Conservation (phyloP, 2,888 invertebrate species). For the Pristionchus fissidentatus region DNA sequence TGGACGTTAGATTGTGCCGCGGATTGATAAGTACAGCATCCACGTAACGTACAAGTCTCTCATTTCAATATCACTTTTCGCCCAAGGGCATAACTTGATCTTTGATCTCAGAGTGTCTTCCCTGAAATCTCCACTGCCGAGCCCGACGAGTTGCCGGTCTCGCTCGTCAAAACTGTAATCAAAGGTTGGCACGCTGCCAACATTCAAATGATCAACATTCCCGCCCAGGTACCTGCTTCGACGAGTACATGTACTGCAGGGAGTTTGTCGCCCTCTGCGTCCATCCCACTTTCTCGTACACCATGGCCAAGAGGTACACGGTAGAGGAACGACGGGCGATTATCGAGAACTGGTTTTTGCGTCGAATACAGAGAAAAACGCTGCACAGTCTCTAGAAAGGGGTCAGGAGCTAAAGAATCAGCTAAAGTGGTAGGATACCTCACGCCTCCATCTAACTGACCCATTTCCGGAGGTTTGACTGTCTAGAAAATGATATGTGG, state of each 20-base stretch:
- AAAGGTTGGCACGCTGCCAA: constrained; percentile 47
- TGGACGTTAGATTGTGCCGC: too few species aligned
- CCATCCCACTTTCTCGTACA: constrained; percentile 63
- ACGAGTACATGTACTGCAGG: constrained; percentile 66
- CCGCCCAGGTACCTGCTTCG: constrained; percentile 61
- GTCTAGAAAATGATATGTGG: too few species aligned
- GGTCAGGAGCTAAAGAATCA: too few species aligned
- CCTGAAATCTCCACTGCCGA: constrained; percentile 54
- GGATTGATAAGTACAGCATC: too few species aligned
- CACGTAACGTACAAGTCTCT: too few species aligned
- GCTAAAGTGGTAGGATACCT: too few species aligned
- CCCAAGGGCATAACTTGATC: not conserved
- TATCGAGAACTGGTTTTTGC: not conserved
- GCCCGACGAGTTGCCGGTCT: constrained; percentile 52
- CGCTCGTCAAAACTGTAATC: constrained; percentile 62
- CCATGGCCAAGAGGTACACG: constrained; percentile 56
- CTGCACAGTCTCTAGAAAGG: too few species aligned
- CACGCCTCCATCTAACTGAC: too few species aligned
- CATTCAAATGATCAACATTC: not conserved
- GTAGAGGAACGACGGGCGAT: not conserved
- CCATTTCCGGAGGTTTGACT: too few species aligned
- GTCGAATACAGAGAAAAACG: too few species aligned
- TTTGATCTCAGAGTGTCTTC: constrained; percentile 50
- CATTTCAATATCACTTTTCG: too few species aligned
- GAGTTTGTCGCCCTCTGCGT: constrained; percentile 64